Evolutionary conservation across 2,797 vertebrate genomes (phyloP), one percentile per base, ranked within the genome.

Genomic region (Erethizon dorsatum): DNA sequence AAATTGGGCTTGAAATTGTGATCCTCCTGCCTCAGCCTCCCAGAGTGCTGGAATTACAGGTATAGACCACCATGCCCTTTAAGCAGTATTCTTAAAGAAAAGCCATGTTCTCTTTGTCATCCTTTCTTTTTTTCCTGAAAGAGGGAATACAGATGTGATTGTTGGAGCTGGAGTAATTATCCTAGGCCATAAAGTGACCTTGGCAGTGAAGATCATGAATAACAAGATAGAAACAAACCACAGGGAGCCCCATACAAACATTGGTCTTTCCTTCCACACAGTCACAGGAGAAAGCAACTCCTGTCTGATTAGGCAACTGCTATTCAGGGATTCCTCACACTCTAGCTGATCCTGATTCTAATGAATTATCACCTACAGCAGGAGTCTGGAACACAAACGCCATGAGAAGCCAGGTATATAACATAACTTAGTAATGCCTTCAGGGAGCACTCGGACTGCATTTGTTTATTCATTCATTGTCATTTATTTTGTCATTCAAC

Each of bases 261-360:
- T 15, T 59, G 24, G 28, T 45, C 85, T 83, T 93, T 63, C 88
- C 83, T 82, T 87, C 89, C 5, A 59, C 95, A 87, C 6, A 73
- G 14, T 45, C 84, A 61, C 20, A 41, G 22, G 37, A 84, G 67
- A 95, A 87, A 94, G n/a, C 83, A 83, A 45, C 24, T 33, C 80
- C 79, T 31, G 13, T 24, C 56, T 41, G 18, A 92, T 69, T 67
- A 88, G 84, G 33, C 26, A 31, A 69, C 52, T 75, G 41, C 45
- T 54, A 1, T 71, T 71, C 33, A 31, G 47, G 41, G 71, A 50
- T 69, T 85, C 83, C 41, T 88, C 54, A 83, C 91, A 71, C 84
- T 77, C 65, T 65, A 96, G 63, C 33, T 95, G 24, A 87, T 86
- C 41, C 22, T 9, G 69, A 52, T 83, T 95, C 77, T 95, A 94